phyloP scores from a whole-genome alignment of 2,888 invertebrate species.

The Dasypogon diadema region DNA sequence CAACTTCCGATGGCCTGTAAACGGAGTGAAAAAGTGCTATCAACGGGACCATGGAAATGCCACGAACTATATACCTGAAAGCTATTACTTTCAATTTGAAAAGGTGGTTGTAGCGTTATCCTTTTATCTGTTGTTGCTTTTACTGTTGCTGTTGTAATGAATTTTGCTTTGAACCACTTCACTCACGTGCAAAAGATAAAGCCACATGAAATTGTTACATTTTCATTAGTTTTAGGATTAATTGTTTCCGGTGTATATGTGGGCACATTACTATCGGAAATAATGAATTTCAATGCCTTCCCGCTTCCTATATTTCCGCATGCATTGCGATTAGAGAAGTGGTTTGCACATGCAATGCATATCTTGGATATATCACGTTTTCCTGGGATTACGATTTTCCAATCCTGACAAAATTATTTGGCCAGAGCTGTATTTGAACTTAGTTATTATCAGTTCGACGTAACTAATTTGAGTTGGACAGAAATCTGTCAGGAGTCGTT shows the following conservation, averaged over 20 bases:
- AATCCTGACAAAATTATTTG: no score
- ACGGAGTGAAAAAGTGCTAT: slow-evolving; percentile 4
- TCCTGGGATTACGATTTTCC: no score
- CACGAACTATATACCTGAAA: background rate
- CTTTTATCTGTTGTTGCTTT: background rate
- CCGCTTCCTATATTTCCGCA: slow-evolving; percentile 19
- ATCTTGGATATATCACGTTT: no score
- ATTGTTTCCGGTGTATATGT: slow-evolving; percentile 41
- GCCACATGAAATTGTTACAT: slow-evolving; percentile 19
- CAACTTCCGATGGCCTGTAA: slow-evolving; percentile 32
- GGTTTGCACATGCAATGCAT: background rate
- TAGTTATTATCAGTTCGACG: no score
- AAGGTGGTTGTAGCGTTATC: background rate
- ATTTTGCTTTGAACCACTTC: background rate
- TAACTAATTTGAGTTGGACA: no score
- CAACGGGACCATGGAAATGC: background rate
- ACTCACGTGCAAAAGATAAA: background rate
- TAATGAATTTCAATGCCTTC: slow-evolving; percentile 39
- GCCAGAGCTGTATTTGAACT: no score
- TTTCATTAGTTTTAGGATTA: slow-evolving; percentile 40
- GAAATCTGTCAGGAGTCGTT: no score
- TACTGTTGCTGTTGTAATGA: background rate
- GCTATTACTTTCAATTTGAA: slow-evolving; percentile 42
- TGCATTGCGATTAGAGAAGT: background rate
- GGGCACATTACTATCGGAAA: slow-evolving; percentile 27